Conservation (phyloP, 2,113 vertebrate species). For the Hippocampus abdominalis region DNA sequence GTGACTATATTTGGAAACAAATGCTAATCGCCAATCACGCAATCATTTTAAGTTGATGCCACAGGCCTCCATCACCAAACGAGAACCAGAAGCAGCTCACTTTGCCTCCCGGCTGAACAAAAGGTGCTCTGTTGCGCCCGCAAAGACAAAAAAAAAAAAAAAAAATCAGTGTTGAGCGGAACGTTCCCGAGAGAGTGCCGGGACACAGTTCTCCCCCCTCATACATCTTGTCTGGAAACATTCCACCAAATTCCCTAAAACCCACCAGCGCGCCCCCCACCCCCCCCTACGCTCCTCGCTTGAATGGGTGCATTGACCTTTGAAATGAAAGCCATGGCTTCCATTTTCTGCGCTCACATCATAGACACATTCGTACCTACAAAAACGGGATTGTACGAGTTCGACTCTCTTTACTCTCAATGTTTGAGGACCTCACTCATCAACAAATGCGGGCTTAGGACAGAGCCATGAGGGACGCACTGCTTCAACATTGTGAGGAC, state of each 20-base stretch:
- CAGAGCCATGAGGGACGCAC: no score
- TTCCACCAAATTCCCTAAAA: slow-evolving; percentile 49
- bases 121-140: slow-evolving; percentile 33
- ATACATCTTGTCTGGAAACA: slow-evolving; percentile 60
- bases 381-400: no score
- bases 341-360: slow-evolving; percentile 18
- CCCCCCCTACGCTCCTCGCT: slow-evolving; percentile 31
- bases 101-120: slow-evolving; percentile 16
- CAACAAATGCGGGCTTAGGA: no score
- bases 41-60: neutral
- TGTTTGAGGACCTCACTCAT: neutral
- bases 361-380: neutral
- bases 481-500: no score
- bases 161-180: slow-evolving; percentile 36
- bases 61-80: slow-evolving; percentile 11
- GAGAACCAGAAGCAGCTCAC: slow-evolving; percentile 12
- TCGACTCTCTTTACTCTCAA: neutral
- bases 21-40: slow-evolving; percentile 28
- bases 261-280: slow-evolving; percentile 15
- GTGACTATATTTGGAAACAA: slow-evolving; percentile 7
- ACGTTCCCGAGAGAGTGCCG: slow-evolving; percentile 34
- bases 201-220: slow-evolving; percentile 51
- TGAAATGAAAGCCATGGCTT: slow-evolving; percentile 24
- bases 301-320: slow-evolving; percentile 63
- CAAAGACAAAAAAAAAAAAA: slow-evolving; percentile 46